Percentiles rank a stretch among this genome's conserved stretches.
Evolutionary conservation across 2,888 invertebrate genomes (phyloP).

Genomic region (Drosophila cyrtoloma): DNA sequence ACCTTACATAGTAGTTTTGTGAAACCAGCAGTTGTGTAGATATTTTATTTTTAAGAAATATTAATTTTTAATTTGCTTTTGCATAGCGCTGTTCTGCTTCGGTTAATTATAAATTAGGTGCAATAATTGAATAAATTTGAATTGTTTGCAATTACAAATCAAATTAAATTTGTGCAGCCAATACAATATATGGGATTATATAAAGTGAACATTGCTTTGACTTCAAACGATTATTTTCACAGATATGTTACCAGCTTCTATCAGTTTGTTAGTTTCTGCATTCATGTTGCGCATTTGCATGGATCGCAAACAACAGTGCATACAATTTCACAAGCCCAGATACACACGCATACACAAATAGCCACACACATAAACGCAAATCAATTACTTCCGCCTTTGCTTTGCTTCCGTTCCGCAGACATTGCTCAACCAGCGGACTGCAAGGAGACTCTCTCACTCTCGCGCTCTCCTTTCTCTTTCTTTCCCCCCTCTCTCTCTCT

Average conservation of each 20-base stretch:
- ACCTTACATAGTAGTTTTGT: not conserved
- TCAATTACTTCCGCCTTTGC: slow-evolving; percentile 70
- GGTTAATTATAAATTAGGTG: not conserved
- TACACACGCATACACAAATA: slow-evolving; percentile 6
- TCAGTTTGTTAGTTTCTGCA: slow-evolving; percentile 16
- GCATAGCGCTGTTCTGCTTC: not conserved
- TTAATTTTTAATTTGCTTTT: not conserved
- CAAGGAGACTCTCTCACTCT: slow-evolving; percentile 28
- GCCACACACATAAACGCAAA: slow-evolving; percentile 43
- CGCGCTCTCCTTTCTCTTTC: not conserved
- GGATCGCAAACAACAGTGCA: slow-evolving; percentile 16
- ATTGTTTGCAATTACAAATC: not conserved
- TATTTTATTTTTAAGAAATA: not conserved
- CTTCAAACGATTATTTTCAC: slow-evolving; percentile 6
- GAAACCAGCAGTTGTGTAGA: not conserved
- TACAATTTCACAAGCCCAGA: slow-evolving; percentile 10
- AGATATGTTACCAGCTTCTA: slow-evolving; percentile 16
- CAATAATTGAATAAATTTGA: not conserved
- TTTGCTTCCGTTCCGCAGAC: slow-evolving; percentile 69
- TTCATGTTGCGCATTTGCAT: slow-evolving; percentile 53
- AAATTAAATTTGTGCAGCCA: not conserved
- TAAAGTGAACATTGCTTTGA: not conserved
- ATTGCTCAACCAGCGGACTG: slow-evolving; percentile 40
- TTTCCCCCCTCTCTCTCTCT: not conserved
- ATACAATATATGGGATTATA: not conserved